Evolutionary conservation across 1,140 invertebrate genomes (phyloP).

Genomic region (Heliothis virescens): DNA sequence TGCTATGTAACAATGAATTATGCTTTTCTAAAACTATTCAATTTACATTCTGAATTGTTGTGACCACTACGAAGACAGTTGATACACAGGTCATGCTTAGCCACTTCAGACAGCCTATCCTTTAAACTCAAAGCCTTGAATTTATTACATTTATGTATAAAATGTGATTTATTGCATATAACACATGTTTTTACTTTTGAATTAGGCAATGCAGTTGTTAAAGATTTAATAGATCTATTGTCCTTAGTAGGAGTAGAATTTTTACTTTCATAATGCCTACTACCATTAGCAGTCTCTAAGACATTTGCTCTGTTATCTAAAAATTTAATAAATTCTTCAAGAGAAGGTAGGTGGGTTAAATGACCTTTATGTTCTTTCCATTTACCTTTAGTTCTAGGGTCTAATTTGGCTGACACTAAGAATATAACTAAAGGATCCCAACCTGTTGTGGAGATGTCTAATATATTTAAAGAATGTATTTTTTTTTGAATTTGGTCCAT

Average conservation of each 20-base stretch:
- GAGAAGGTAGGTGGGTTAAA: conserved; percentile 17
- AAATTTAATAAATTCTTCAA: conserved; percentile 36
- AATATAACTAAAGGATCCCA: conserved; percentile 26
- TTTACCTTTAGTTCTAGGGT: conserved; percentile 45
- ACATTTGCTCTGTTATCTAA: conserved; percentile 30
- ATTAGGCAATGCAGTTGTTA: too few relatives aligned
- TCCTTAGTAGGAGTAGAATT: too few relatives aligned
- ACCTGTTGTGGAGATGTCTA: neutral
- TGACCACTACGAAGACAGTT: conserved; percentile 46
- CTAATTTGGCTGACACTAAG: conserved; percentile 53
- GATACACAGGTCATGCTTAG: conserved; percentile 8
- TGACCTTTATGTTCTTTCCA: conserved; percentile 55
- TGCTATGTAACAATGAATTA: conserved; percentile 45
- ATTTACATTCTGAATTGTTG: conserved; percentile 26
- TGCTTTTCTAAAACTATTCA: conserved; percentile 28
- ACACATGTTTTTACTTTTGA: too few relatives aligned
- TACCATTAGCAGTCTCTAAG: conserved; percentile 41
- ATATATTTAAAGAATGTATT: neutral
- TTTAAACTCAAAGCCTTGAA: conserved; percentile 40
- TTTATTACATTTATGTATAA: conserved; percentile 18
- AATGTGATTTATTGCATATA: conserved; percentile 15
- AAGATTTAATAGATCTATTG: too few relatives aligned
- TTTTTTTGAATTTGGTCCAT: conserved; percentile 26
- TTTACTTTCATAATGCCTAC: too few relatives aligned
- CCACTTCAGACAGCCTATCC: conserved; percentile 1